Conservation (phyloP, 1,140 invertebrate species). For the Geopemphigus sp. region DNA sequence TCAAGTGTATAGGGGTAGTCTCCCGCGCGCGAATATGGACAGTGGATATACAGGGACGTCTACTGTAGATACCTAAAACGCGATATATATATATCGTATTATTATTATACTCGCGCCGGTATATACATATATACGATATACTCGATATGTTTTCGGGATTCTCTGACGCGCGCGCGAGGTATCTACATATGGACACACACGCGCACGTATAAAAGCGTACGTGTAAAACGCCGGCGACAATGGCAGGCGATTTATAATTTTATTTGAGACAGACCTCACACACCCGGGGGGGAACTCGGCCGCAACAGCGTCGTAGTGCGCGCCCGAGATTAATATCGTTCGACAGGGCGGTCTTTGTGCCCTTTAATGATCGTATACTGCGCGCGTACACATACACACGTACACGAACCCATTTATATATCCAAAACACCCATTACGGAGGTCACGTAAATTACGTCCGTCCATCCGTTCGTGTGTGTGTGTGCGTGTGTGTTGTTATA, state of each 20-base stretch:
- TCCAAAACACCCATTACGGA: slow-evolving; percentile 34
- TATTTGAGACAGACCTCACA: neutral
- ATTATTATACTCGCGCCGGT: no score
- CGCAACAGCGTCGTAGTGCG: no score
- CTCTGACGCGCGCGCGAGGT: no score
- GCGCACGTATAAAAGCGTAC: neutral
- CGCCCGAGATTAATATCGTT: slow-evolving; percentile 48
- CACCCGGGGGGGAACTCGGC: neutral
- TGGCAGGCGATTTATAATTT: slow-evolving; percentile 47
- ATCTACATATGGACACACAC: no score
- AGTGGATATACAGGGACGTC: no score
- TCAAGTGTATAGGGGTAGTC: no score
- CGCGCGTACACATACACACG: neutral
- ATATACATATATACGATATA: no score
- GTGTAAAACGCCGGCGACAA: neutral
- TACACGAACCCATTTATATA: neutral
- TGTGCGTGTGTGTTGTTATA: neutral
- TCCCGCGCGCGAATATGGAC: no score
- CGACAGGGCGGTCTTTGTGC: slow-evolving; percentile 43
- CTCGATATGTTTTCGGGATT: no score
- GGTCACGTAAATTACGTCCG: slow-evolving; percentile 24
- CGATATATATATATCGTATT: neutral
- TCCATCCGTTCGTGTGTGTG: no score
- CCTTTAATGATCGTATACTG: slow-evolving; percentile 20
- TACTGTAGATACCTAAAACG: no score